These are phyloP conservation scores for Salmo trutta DNA, from an alignment of 2,797 vertebrate species.

Conservation along the genomic window DNA sequence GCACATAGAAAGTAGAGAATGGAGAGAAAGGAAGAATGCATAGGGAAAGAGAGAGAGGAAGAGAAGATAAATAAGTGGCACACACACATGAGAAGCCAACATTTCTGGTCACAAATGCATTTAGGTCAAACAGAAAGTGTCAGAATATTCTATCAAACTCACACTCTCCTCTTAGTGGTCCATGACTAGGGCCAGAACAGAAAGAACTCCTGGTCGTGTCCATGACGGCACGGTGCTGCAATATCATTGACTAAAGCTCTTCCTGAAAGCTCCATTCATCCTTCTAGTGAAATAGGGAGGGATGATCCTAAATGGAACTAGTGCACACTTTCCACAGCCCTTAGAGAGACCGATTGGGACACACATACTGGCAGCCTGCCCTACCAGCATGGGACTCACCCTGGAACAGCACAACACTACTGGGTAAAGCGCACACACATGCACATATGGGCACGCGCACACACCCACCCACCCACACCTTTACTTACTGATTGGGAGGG, in stretches of 20 bases:
- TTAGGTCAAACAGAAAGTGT: too few relatives aligned
- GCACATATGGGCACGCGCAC: conserved; percentile 18
- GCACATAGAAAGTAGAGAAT: not conserved
- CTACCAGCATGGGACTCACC: conserved; percentile 40
- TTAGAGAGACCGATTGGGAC: not conserved
- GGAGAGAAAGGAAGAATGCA: not conserved
- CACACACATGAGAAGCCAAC: not conserved
- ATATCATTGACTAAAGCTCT: not conserved
- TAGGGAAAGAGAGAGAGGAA: not conserved
- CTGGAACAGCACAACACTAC: conserved; percentile 31
- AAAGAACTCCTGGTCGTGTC: not conserved
- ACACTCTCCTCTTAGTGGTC: too few relatives aligned
- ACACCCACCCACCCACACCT: not conserved
- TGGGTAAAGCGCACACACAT: conserved; percentile 32
- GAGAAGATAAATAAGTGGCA: not conserved
- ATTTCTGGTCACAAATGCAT: not conserved
- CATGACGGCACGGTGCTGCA: not conserved
- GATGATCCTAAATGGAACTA: not conserved
- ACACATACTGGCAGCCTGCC: conserved; percentile 34
- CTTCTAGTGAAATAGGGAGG: not conserved
- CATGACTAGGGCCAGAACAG: too few relatives aligned
- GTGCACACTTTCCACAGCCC: not conserved
- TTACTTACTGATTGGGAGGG: not conserved
- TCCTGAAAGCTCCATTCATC: not conserved
- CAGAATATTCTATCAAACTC: too few relatives aligned